Evolutionary conservation across 2,797 vertebrate genomes (phyloP).

Genomic region (Hemitrygon akajei): DNA sequence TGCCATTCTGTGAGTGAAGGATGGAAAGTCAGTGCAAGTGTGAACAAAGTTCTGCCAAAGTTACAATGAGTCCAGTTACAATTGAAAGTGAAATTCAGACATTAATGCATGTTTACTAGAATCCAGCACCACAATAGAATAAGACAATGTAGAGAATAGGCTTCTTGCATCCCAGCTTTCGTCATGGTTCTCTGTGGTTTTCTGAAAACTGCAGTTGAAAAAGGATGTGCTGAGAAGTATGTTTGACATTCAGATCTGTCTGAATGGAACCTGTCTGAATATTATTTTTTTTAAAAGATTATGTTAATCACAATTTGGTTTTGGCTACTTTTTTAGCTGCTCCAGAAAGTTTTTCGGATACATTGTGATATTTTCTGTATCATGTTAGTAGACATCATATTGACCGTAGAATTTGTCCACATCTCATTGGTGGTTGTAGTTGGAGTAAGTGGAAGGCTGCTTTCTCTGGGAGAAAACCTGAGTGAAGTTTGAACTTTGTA

Average conservation of each 20-base stretch:
- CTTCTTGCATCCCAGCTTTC: not conserved
- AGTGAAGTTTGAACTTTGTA: not conserved
- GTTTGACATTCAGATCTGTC: not conserved
- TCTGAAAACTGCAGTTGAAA: not conserved
- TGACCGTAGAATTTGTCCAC: not conserved
- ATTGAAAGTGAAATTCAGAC: slow-evolving; percentile 5
- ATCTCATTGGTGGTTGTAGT: not conserved
- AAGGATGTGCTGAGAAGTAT: not conserved
- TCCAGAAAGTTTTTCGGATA: no score
- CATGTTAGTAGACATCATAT: not conserved
- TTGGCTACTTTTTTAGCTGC: not conserved
- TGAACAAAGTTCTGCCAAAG: not conserved
- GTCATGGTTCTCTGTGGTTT: not conserved
- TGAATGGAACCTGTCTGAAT: not conserved
- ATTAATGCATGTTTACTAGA: not conserved
- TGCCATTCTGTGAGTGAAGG: not conserved
- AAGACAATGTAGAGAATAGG: not conserved
- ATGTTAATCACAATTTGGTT: not conserved
- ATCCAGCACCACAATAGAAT: not conserved
- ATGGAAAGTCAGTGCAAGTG: slow-evolving; percentile 12
- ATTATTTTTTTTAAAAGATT: not conserved
- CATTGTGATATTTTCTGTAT: not conserved
- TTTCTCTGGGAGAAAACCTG: not conserved
- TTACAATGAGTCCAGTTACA: not conserved
- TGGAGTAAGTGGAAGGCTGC: not conserved